Evolutionary conservation across 2,888 invertebrate species (phyloP), one percentile per base, ranked within the genome.

Genomic region (Andrena camellia): DNA sequence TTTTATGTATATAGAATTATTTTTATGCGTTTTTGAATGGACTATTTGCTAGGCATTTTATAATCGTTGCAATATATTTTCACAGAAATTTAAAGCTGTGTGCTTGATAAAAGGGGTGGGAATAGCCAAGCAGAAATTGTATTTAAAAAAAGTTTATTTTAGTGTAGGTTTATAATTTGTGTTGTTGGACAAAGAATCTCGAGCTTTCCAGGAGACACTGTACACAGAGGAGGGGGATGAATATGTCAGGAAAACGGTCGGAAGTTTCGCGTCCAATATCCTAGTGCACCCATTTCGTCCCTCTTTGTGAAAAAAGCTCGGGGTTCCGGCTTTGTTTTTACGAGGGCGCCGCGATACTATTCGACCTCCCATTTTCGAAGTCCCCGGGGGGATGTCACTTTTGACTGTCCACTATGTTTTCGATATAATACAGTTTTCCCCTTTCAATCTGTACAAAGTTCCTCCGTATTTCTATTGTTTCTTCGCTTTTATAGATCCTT

Each of bases 191-290:
- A 59, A 59, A 13, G 59, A 29, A 59, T 31, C 10, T n/a, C 17
- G 59, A 59, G 29, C 13, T 31, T 17, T 13, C 4, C 13, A 17
- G 29, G 29, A 17, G 8, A 13, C n/a, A 33, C 17, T 62, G 62
- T 62, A 20, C 33, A 62, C 59, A 17, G 59, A 59, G 4, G 29
- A 29, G n/a, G 8, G 62, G 33, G n/a, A 29, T 10, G 35, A 60
- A 66, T 59, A 17, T 59, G 13, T 17, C 29, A 7, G 6, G 29
- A 57, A 42, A 31, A 13, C 17, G 48, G 35, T 13, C 33, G 33
- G 48, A 31, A 67, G 23, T 3, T 68, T 60, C 23, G 13, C 23
- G 60, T 68, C 20, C 67, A 52, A 75, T 68, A 60, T 68, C 33
- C 57, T 29, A 42, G 17, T 3, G 13, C 48, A 13, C 0, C 50